Base-by-base conservation (phyloP, 2,888 invertebrate species). In the Helleia helle region DNA sequence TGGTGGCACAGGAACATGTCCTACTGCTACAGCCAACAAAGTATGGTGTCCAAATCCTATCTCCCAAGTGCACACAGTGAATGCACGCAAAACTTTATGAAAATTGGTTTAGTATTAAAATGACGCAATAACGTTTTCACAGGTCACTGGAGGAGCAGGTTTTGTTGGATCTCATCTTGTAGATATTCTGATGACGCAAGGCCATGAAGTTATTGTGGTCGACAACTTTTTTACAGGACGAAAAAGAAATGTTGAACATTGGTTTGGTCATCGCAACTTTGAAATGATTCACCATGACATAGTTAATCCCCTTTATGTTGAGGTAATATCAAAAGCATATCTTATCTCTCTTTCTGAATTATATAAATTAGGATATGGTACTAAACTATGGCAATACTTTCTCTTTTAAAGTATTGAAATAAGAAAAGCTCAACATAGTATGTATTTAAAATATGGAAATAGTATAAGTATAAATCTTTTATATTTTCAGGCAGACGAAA, bases 111-210 rank as follows among this genome's bases (percentile, higher is more conserved):
- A 11, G 22, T 27, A 7, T 27, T n/a, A n/a, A n/a, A n/a, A n/a
- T n/a, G n/a, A n/a, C n/a, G n/a, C n/a, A 5, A 44, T 27, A 15
- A 17, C 45, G 46, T 25, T 59, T 36, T 61, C 83, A 27, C 73
- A 94, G 90, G 90, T 96, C 38, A 97, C 97, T 4, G 98, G 98
- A 31, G 98, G 98, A 7, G 98, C 98, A 4, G 99, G 98, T 2
- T 99, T 99, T 84, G 98, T 99, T n/a, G 99, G 99, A 0, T 99
- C 98, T 0, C 99, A 99, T 76, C 86, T 99, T 15, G 97, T 98
- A 0, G 99, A 99, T 71, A 87, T 91, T 51, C 86, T 99, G 39
- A 98, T 99, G 98, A 87, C 93, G 51, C 93, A 93, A 59, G 98
- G 98, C 0, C 97, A 99, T 74, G 97, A 98, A 81, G 91, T 99